Percentiles rank a stretch among this genome's conserved stretches.
These are phyloP conservation scores for Epinotia nisella DNA, from an alignment of 2,888 invertebrate genomes.

Conservation along the genomic window DNA sequence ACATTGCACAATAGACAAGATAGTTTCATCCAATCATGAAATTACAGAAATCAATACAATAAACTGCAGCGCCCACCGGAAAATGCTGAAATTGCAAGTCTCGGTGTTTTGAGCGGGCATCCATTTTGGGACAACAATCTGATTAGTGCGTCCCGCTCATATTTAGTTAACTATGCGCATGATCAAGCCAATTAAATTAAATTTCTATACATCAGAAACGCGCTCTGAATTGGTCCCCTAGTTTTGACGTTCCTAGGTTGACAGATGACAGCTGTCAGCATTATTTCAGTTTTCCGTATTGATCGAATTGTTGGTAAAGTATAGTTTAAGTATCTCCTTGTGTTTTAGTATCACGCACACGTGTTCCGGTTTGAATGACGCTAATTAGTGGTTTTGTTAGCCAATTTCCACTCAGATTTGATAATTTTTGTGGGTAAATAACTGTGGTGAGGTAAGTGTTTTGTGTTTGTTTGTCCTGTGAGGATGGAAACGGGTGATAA, in stretches of 20 bases:
- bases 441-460: no score
- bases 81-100: not conserved
- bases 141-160: not conserved
- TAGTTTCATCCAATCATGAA: not conserved
- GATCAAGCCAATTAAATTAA: not conserved
- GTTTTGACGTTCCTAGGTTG: slow-evolving; percentile 8
- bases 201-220: not conserved
- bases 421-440: no score
- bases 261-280: not conserved
- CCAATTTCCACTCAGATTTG: no score
- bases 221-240: not conserved
- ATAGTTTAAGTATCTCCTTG: no score
- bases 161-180: not conserved
- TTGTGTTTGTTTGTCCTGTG: no score
- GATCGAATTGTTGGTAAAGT: slow-evolving; percentile 14
- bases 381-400: no score
- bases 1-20: not conserved
- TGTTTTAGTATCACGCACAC: no score
- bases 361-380: no score
- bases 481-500: no score
- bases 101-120: not conserved
- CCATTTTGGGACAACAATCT: not conserved
- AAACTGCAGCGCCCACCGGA: not conserved
- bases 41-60: slow-evolving; percentile 2
- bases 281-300: slow-evolving; percentile 22